Evolutionary conservation across 2,888 invertebrate genomes (phyloP), one percentile per base, ranked within the genome.

Genomic region (Scelioninae gen. 2): DNA sequence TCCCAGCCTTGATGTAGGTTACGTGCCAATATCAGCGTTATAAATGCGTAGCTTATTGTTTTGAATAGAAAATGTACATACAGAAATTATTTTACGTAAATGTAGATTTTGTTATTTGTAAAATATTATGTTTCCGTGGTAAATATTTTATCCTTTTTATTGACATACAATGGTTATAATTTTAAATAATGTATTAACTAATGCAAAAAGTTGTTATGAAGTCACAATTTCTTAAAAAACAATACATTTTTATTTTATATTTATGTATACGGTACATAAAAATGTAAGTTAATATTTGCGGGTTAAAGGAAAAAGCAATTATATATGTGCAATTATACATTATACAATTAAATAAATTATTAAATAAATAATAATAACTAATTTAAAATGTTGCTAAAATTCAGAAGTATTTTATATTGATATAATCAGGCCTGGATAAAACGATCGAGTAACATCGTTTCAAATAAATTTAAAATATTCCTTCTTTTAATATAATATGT

Each of bases 51-150:
- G 33, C 15, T 60, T 10, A 18, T 61, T 61, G 10, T 61, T 48
- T 37, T 25, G 5, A 25, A 39, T 48, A 39, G 37, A 48, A 48
- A 39, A 61, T 61, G 48, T 48, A 48, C 18, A 58, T 58, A 58
- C 28, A 41, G 15, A 25, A 48, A 0, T 61, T 16, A 9, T 61
- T 39, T 46, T 35, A 25, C 46, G 46, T 15, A 45, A 31, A 39
- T 50, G 31, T 63, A 50, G 15, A 61, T 50, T 39, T 41, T 50
- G 19, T 13, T 58, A 33, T 16, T 6, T 41, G 39, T 55, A 16
- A 13, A 41, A 28, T 39, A 22, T 22, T 53, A 37, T 3, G n/a
- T 25, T 39, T 25, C 22, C 37, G 16, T 25, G 45, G 13, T 28
- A 31, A 48, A 50, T 28, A 33, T 11, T 9, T 33, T 50, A 48